A percentile compares a stretch with the other conserved stretches of the same genome.
phyloP scores from a whole-genome alignment of 2,888 invertebrate species.

The Thereva nobilitata region DNA sequence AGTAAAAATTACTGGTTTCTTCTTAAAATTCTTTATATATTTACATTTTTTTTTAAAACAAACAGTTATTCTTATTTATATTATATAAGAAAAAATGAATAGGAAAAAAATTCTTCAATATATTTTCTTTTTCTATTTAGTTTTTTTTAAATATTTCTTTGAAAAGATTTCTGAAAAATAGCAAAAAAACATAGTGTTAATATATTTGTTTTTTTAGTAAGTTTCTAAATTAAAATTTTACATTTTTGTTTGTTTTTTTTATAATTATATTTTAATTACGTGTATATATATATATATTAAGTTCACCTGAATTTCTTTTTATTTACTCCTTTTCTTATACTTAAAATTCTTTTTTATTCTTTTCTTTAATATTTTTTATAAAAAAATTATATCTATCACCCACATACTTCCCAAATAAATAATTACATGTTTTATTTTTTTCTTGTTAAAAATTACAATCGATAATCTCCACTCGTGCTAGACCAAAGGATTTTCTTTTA shows the following conservation, averaged over 20 bases:
- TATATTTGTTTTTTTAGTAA: too few species aligned
- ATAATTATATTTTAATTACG: constrained; percentile 4
- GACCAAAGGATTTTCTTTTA: constrained; percentile 11
- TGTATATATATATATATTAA: constrained; percentile 10
- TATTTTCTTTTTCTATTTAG: too few species aligned
- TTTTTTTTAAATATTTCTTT: too few species aligned
- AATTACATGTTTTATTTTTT: constrained; percentile 20
- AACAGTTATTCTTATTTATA: too few species aligned
- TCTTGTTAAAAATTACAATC: constrained; percentile 23
- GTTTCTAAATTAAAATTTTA: too few species aligned
- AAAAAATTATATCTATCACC: constrained; percentile 26
- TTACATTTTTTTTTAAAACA: too few species aligned
- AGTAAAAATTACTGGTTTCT: constrained; percentile 27
- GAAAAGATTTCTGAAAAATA: too few species aligned
- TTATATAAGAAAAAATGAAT: too few species aligned
- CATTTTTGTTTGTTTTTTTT: neutral
- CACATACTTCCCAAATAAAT: constrained; percentile 27
- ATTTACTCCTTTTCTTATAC: constrained; percentile 18
- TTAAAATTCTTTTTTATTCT: constrained; percentile 13
- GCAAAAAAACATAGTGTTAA: too few species aligned
- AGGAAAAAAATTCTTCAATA: too few species aligned
- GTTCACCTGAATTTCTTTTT: constrained; percentile 30
- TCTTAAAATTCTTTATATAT: too few species aligned
- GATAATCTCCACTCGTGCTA: constrained; percentile 22
- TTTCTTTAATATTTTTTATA: constrained; percentile 17